Evolutionary conservation across 1,140 invertebrate genomes (phyloP), one percentile per base, ranked within the genome.

Genomic region (Polyergus mexicanus): DNA sequence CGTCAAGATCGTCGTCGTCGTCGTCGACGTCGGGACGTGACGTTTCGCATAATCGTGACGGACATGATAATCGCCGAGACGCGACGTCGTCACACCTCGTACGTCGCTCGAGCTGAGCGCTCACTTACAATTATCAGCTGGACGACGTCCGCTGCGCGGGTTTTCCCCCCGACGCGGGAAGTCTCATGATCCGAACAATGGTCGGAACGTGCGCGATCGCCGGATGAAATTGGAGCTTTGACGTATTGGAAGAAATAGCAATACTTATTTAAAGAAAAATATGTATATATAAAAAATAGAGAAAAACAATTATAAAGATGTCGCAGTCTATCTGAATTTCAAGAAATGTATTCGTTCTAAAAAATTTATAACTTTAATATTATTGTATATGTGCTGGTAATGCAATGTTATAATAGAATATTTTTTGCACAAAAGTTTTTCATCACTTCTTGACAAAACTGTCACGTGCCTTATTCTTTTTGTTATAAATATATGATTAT

Each of bases 31-130:
- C 86, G 74, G 75, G 74, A 85, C 83, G 74, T 90, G 92, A 92
- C 92, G 86, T 81, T 69, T 81, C 88, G 89, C 88, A 88, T 92
- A 93, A 93, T 93, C 90, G 90, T 92, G 92, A 93, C 92, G 89
- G 93, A 93, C 93, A 87, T 85, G 89, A 93, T 93, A 93, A 93
- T 93, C 91, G 90, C 76, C 87, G 86, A 88, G 88, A 91, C 84
- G 90, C 87, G 87, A 85, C 78, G 88, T 75, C 89, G 88, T 91
- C 88, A 88, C 88, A 91, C 88, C 72, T 85, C 75, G 85, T 78
- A 86, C 78, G 65, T 47, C 69, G 72, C 68, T 66, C 68, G 66
- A 77, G 75, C 75, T 75, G 54, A 81, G 41, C 88, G 81, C 35
- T 90, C 88, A 62, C 86, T 87, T 85, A 63, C 76, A 89, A 90